Percentiles rank a stretch among this genome's conserved stretches.
Conservation (phyloP, 2,113 vertebrate genomes). For the Oryzias curvinotus region DNA sequence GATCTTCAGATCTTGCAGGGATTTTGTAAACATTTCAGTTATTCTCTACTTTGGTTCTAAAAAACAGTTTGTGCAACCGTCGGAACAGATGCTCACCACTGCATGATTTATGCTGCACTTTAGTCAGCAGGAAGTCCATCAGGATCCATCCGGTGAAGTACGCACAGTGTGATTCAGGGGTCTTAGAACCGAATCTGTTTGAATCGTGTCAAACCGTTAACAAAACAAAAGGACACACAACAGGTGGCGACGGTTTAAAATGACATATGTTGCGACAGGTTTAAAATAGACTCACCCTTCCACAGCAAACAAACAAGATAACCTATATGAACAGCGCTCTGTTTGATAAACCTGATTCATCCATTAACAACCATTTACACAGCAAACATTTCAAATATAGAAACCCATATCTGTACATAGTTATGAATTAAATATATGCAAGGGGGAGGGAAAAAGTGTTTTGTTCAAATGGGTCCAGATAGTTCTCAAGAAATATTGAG, state of each 20-base stretch:
- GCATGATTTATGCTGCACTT: conserved; percentile 24
- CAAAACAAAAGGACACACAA: conserved; percentile 24
- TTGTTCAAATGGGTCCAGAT: conserved; percentile 59
- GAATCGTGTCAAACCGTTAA: conserved; percentile 36
- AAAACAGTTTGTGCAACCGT: conserved; percentile 47
- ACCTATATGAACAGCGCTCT: conserved; percentile 70
- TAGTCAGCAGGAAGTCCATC: conserved; percentile 23
- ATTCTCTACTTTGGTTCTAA: conserved; percentile 72
- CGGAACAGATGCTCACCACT: conserved; percentile 39
- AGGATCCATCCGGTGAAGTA: conserved; percentile 44
- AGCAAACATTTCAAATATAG: conserved; percentile 92
- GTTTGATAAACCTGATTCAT: conserved; percentile 83
- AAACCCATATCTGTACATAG: conserved; percentile 95
- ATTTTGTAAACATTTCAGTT: conserved; percentile 75
- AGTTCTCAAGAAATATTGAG: conserved; percentile 73
- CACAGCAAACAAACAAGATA: conserved; percentile 53
- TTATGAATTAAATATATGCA: conserved; percentile 74
- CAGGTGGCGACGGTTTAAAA: conserved; percentile 53
- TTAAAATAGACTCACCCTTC: conserved; percentile 68
- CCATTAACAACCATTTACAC: conserved; percentile 83
- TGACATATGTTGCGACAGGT: conserved; percentile 60
- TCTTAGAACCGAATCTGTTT: conserved; percentile 37
- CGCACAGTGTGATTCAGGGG: conserved; percentile 47
- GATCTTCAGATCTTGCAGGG: conserved; percentile 52
- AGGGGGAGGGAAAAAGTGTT: conserved; percentile 51